Conservation (phyloP, 2,797 vertebrate species). For the Phataginus tetradactyla region DNA sequence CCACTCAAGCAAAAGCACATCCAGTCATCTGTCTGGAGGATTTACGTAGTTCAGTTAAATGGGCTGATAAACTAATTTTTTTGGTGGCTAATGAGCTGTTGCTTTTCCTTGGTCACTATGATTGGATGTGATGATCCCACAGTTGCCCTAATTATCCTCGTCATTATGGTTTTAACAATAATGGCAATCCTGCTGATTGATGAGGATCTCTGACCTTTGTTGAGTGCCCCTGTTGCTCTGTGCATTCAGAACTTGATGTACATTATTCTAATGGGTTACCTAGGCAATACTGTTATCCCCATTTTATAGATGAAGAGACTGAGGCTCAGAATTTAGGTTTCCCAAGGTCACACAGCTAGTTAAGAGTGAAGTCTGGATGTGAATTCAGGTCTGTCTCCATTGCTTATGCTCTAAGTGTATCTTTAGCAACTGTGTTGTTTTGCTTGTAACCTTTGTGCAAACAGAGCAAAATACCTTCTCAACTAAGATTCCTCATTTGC, state of each 20-base stretch:
- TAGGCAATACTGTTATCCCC: not conserved
- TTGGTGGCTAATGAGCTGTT: constrained; percentile 16
- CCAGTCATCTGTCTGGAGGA: not conserved
- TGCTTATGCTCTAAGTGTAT: not conserved
- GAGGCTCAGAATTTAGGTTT: not conserved
- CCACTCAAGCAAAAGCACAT: not conserved
- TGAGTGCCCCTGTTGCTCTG: not conserved
- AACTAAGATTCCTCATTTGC: not conserved
- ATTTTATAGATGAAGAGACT: not conserved
- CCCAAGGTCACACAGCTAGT: not conserved
- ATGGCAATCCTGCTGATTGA: not conserved
- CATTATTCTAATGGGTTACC: not conserved
- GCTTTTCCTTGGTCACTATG: not conserved
- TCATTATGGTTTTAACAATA: not conserved
- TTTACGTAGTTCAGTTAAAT: constrained; percentile 23
- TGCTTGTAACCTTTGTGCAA: not conserved
- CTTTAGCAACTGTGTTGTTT: not conserved
- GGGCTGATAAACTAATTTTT: constrained; percentile 27
- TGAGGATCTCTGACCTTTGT: not conserved
- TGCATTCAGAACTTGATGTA: not conserved
- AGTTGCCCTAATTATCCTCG: not conserved
- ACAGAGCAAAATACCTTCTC: not conserved
- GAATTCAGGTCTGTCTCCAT: not conserved
- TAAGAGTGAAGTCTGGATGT: not conserved
- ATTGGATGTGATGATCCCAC: not conserved